Base-by-base conservation (phyloP, 1,140 invertebrate genomes). In the Andricus grossulariae region DNA sequence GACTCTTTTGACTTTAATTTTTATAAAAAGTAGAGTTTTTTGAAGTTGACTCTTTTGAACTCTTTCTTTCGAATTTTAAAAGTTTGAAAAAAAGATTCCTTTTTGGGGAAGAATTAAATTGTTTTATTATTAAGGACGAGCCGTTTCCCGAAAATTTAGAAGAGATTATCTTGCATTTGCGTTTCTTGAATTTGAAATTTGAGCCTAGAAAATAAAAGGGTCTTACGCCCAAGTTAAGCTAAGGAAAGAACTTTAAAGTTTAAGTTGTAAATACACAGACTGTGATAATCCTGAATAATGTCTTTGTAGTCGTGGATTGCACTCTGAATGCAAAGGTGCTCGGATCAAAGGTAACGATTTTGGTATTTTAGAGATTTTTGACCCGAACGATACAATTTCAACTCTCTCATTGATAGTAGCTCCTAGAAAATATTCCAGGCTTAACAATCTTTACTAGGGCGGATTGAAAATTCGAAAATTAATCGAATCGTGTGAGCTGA, bases 241-340 rank as follows among this genome's bases (percentile, higher is more conserved):
- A 76, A 79, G 75, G 82, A 82, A 81, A 74, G 83, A 79, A 84
- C 82, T 80, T 54, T 83, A 82, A 85, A 77, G 80, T 80, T 80
- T 90, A 91, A 91, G 88, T 89, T 91, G 88, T 91, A 91, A 89
- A 91, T 91, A 91, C 86, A 91, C 88, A 91, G 90, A 90, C 90
- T 91, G 90, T 91, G 90, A 91, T 91, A 91, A 91, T 90, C 88
- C 90, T 86, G 86, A 66, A 90, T 89, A 90, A 89, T 85, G 87
- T 88, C 85, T 87, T 86, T 85, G 79, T 84, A 84, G 82, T 80
- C 82, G 79, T 82, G 83, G 80, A 87, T 85, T 78, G 79, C 80
- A 80, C 83, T 81, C 81, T 32, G 10, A 45, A 45, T 11, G 19
- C 57, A 60, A 55, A 32, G 60, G 60, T 66, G 60, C 60, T 66